Evolutionary conservation across 2,113 vertebrate genomes (phyloP), one percentile per base, ranked within the genome.

Genomic region (Silurus asotus): DNA sequence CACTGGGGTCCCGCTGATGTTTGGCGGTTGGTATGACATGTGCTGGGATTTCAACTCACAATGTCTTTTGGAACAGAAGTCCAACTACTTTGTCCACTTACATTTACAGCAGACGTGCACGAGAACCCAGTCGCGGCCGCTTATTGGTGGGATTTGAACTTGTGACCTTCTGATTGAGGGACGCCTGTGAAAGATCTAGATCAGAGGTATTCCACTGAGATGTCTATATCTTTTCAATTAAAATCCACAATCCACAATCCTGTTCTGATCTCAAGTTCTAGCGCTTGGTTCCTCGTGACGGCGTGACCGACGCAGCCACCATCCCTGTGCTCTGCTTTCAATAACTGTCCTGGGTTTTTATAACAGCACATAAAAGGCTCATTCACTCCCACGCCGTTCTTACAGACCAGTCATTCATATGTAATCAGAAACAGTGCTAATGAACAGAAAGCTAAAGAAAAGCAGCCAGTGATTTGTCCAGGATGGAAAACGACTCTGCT

Each of bases 361-460:
- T 37, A 93, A 94, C 93, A 88, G 93, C 87, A 89, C 88, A 93
- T 92, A 90, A 93, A 93, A 94, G 89, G 81, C 81, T 88, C 80
- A 87, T 84, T 89, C 88, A 85, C 81, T 88, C 72, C 84, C 79
- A 84, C 86, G 87, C 87, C 89, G 85, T 56, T 88, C 88, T 88
- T 90, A 80, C 83, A 89, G 81, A 89, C 85, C 90, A 88, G 84
- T 91, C 88, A 92, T 93, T 94, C 89, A 93, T 93, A 91, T 92
- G 89, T 92, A 93, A 93, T 91, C 79, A 89, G 84, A 84, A 64
- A 83, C 67, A 90, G 82, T 25, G 90, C 88, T 87, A 93, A 93
- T 93, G 91, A 93, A 88, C 49, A 19, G n/a, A 1, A 85, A 85
- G 86, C 62, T 70, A 64, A 77, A 87, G 53, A 59, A 72, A 87